phyloP scores from a whole-genome alignment of 1,140 invertebrate genomes.

The Ceratosolen solmsi region DNA sequence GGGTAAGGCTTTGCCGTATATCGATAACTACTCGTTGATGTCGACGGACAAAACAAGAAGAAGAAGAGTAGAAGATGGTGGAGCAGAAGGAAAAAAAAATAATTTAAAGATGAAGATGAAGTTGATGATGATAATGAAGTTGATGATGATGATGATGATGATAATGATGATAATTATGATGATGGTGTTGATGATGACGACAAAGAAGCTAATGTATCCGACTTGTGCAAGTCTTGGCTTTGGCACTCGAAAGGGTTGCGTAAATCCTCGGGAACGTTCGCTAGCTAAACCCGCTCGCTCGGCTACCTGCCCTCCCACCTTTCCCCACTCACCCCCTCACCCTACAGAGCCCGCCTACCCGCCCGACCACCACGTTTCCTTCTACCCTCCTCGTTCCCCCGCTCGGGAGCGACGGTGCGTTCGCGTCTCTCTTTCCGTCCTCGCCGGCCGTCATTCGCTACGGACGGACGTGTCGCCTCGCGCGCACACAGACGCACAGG shows the following conservation, averaged over 20 bases:
- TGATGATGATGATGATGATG: not conserved
- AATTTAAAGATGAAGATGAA: not conserved
- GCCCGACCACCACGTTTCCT: not conserved
- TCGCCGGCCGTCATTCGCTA: slow-evolving; percentile 31
- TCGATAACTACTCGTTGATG: not conserved
- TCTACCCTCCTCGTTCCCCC: not conserved
- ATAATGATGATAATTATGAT: slow-evolving; percentile 2
- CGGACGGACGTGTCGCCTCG: slow-evolving; percentile 50
- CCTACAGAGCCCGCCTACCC: not conserved
- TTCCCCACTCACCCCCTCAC: slow-evolving; percentile 5
- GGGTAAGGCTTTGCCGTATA: not conserved
- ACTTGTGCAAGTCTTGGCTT: not conserved
- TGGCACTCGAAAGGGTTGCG: slow-evolving; percentile 65
- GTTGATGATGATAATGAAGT: not conserved
- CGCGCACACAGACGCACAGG: not conserved
- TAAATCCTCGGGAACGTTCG: slow-evolving; percentile 60
- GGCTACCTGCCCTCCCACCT: slow-evolving; percentile 39
- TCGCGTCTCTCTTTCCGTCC: not conserved
- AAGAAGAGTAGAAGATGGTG: not conserved
- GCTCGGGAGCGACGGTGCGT: too few relatives aligned
- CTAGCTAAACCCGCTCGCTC: too few relatives aligned
- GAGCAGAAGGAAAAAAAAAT: not conserved
- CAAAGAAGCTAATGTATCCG: slow-evolving; percentile 8
- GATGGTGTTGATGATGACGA: not conserved
- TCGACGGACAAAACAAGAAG: not conserved